Conservation (phyloP, 2,797 vertebrate species). For the Pseudocheirus occidentalis region DNA sequence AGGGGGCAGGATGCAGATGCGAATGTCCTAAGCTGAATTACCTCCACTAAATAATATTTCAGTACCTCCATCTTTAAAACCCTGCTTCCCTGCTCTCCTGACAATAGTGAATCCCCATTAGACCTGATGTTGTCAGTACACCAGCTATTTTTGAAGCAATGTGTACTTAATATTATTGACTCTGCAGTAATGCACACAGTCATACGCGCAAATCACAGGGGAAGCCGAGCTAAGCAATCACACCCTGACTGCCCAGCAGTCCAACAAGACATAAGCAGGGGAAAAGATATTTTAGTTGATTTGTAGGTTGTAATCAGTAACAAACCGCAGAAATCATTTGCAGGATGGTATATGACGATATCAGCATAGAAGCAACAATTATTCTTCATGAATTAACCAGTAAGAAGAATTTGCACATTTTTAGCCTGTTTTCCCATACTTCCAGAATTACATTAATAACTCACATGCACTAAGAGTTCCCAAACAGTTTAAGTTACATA, state of each 20-base stretch:
- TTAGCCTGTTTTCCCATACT: conserved; percentile 20
- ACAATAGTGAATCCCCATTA: not conserved
- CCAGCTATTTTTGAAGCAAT: fast-evolving
- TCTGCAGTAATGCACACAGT: too few relatives aligned
- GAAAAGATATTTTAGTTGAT: conserved; percentile 22
- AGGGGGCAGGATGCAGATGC: not conserved
- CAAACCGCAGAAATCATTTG: conserved; percentile 40
- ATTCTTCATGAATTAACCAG: not conserved
- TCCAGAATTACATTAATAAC: conserved; percentile 18
- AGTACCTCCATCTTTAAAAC: not conserved
- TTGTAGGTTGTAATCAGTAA: conserved; percentile 29
- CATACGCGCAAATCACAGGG: not conserved
- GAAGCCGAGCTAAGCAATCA: not conserved
- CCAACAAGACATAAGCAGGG: not conserved
- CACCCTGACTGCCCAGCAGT: conserved; percentile 40
- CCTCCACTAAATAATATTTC: not conserved
- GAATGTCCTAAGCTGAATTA: not conserved
- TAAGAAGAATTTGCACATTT: not conserved
- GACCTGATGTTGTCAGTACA: not conserved
- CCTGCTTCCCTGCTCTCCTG: too few relatives aligned
- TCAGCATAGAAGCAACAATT: not conserved
- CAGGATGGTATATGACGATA: conserved; percentile 5
- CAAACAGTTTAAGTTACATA: not conserved
- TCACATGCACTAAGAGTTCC: not conserved
- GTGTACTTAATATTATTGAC: not conserved